Conservation (phyloP, 53 echinoderm and acorn worm species). For the Arbacia lixula region DNA sequence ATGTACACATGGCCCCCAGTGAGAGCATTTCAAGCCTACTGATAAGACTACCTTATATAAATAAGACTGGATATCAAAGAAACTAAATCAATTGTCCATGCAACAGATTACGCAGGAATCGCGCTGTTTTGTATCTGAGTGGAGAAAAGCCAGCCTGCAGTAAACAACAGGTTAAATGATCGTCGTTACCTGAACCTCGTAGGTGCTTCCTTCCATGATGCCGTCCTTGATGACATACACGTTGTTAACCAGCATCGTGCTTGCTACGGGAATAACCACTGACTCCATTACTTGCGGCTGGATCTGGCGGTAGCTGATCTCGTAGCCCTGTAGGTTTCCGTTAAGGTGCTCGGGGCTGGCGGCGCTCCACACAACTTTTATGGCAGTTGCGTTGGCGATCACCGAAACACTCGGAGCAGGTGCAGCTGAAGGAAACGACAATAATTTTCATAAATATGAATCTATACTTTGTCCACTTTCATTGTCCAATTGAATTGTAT, state of each 20-base stretch:
- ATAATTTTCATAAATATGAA: too few species aligned
- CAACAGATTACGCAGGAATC: too few species aligned
- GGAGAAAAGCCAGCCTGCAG: too few species aligned
- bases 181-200: constrained; percentile 2
- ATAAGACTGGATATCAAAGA: neutral
- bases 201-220: neutral
- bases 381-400: neutral
- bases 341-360: neutral
- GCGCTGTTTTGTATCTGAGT: too few species aligned
- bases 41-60: neutral
- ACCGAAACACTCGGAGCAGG: neutral
- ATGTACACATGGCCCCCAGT: too few species aligned
- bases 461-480: too few species aligned
- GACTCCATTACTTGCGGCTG: neutral
- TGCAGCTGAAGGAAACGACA: too few species aligned
- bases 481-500: too few species aligned
- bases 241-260: neutral
- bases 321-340: constrained; percentile 17
- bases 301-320: neutral
- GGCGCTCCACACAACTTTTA: constrained; percentile 1
- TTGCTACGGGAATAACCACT: neutral
- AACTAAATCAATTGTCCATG: neutral
- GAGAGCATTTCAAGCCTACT: too few species aligned
- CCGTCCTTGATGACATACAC: constrained; percentile 14
- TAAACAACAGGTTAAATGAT: neutral